These are phyloP conservation scores for Galleria mellonella DNA, from an alignment of 1,140 invertebrate genomes.

Conservation along the genomic window DNA sequence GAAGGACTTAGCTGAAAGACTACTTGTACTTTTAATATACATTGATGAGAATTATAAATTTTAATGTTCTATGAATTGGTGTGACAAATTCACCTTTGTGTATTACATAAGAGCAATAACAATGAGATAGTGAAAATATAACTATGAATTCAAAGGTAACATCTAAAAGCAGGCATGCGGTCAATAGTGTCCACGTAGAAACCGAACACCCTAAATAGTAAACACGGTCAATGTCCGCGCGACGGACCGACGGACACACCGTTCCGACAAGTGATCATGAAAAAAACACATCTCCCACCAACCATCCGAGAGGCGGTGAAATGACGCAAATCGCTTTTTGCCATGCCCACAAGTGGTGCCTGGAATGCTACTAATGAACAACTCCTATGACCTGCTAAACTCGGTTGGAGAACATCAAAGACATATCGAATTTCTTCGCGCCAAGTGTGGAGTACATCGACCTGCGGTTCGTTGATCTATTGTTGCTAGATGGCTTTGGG, in stretches of 20 bases:
- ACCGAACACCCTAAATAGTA: slow-evolving; percentile 49
- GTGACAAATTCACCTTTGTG: no score
- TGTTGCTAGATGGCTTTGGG: slow-evolving; percentile 4
- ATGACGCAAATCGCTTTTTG: slow-evolving; percentile 59
- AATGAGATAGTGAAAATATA: background rate
- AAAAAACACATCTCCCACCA: slow-evolving; percentile 45
- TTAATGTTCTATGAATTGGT: no score
- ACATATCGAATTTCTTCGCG: slow-evolving; percentile 33
- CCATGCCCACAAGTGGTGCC: slow-evolving; percentile 24
- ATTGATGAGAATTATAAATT: no score
- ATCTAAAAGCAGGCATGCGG: background rate
- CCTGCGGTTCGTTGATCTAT: slow-evolving; percentile 17
- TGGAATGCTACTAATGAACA: slow-evolving; percentile 41
- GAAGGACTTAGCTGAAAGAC: slow-evolving; percentile 7
- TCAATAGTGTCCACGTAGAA: slow-evolving; percentile 10
- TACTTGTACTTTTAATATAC: no score
- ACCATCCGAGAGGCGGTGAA: slow-evolving; percentile 35
- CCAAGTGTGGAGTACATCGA: slow-evolving; percentile 20
- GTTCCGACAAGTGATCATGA: slow-evolving; percentile 49
- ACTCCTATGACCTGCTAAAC: slow-evolving; percentile 21
- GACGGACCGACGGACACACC: slow-evolving; percentile 30
- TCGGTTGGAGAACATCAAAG: slow-evolving; percentile 15
- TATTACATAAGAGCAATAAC: no score
- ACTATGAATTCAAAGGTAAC: background rate
- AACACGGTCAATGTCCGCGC: slow-evolving; percentile 59